Percentiles rank a stretch among this genome's conserved stretches.
Evolutionary conservation across 2,888 invertebrate species (phyloP).

Genomic region (Thera britannica): DNA sequence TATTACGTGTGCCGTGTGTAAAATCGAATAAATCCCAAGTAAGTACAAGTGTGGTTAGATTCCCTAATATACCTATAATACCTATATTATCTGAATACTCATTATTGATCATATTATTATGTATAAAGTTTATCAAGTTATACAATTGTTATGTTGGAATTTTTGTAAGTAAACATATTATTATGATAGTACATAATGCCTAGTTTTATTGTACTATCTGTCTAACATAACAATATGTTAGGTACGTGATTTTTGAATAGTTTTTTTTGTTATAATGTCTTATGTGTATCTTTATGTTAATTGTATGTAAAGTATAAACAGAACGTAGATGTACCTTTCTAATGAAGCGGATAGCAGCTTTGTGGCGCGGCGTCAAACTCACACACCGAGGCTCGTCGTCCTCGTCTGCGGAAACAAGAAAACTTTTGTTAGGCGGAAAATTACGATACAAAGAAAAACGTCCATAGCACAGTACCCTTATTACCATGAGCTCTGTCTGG

Average conservation of each 20-base stretch:
- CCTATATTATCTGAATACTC: not conserved
- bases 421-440: slow-evolving; percentile 34
- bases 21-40: not conserved
- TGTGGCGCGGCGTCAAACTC: slow-evolving; percentile 93
- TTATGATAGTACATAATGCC: not conserved
- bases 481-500: too few relatives aligned
- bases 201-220: not conserved
- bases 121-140: not conserved
- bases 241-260: not conserved
- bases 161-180: not conserved
- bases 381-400: slow-evolving; percentile 92
- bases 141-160: not conserved
- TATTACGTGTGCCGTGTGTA: not conserved
- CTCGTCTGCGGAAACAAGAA: slow-evolving; percentile 86
- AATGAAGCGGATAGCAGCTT: slow-evolving; percentile 95
- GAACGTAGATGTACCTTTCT: slow-evolving; percentile 89
- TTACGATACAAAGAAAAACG: slow-evolving; percentile 24
- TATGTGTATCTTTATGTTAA: not conserved
- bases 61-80: not conserved
- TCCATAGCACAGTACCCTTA: not conserved
- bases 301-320: slow-evolving; percentile 7
- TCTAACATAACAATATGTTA: not conserved
- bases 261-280: slow-evolving; percentile 5
- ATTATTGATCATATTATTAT: not conserved
- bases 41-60: not conserved